A percentile compares a stretch with the other conserved stretches of the same genome.
Evolutionary conservation across 1,140 invertebrate genomes (phyloP).

Genomic region (Temnothorax longispinosus): DNA sequence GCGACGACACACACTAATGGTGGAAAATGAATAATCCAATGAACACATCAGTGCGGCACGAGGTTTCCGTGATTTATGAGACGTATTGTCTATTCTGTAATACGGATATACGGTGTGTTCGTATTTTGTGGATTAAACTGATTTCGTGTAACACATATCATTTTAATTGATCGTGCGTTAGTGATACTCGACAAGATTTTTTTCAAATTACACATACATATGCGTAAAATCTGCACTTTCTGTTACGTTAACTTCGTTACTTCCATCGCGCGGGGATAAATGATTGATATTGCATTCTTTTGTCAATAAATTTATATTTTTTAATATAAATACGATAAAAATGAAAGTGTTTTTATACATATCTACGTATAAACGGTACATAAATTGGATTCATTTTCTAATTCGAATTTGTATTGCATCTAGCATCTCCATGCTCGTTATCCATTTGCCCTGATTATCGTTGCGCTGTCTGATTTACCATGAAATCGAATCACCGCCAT

Average conservation of each 20-base stretch:
- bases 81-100: slow-evolving; percentile 36
- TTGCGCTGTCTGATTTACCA: slow-evolving; percentile 22
- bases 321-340: background rate
- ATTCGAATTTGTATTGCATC: background rate
- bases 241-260: background rate
- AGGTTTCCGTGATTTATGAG: slow-evolving; percentile 55
- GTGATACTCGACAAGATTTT: background rate
- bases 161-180: background rate
- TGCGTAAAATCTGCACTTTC: background rate
- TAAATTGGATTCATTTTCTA: background rate
- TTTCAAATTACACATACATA: background rate
- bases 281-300: background rate
- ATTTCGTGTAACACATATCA: background rate
- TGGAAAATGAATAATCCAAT: slow-evolving; percentile 59
- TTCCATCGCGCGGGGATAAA: background rate
- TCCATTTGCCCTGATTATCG: slow-evolving; percentile 19
- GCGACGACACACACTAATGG: slow-evolving; percentile 27
- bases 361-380: background rate
- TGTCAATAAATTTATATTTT: background rate
- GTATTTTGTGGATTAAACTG: slow-evolving; percentile 11
- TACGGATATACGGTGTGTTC: background rate
- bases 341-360: background rate
- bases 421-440: slow-evolving; percentile 22
- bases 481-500: slow-evolving; percentile 40
- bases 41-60: slow-evolving; percentile 30